Evolutionary conservation across 2,888 invertebrate genomes (phyloP), one percentile per base, ranked within the genome.

Genomic region (Sinotaia quadrata): DNA sequence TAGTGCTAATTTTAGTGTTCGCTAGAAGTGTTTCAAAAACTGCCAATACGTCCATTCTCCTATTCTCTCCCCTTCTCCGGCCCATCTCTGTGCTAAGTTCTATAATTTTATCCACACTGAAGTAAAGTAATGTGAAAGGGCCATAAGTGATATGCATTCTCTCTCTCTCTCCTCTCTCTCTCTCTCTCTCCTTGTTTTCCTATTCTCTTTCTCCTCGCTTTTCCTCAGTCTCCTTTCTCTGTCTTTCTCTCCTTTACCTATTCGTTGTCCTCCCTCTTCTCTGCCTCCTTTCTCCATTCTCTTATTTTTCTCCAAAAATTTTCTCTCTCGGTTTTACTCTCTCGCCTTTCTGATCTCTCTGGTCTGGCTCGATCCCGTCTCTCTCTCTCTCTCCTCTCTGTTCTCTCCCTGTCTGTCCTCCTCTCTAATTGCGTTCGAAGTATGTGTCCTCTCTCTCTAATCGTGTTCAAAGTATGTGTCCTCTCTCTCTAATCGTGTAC

Each of bases 111-210:
- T n/a, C n/a, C n/a, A n/a, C n/a, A n/a, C n/a, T n/a, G n/a, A n/a
- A n/a, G n/a, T n/a, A n/a, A n/a, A n/a, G n/a, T n/a, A n/a, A n/a
- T n/a, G n/a, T n/a, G n/a, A n/a, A n/a, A n/a, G n/a, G n/a, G n/a
- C n/a, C n/a, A n/a, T n/a, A n/a, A n/a, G n/a, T n/a, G n/a, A n/a
- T n/a, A n/a, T n/a, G n/a, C n/a, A n/a, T n/a, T 41, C 41, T 47
- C 61, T 29, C 27, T 47, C 61, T 47, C 18, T 44, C 47, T 61
- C 44, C n/a, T 47, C 27, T 61, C 47, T 61, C 41, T 60, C 60
- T 60, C 27, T 60, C 47, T 44, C 44, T 60, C 60, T 60, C 44
- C 29, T 29, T 60, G 27, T 44, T 60, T 29, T 60, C 60, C 31
- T 18, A 29, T 31, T 54, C 27, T 54, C 56, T 54, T 18, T 54